Evolutionary conservation across 2,888 invertebrate genomes (phyloP).

Genomic region (Eupsilia transversa): DNA sequence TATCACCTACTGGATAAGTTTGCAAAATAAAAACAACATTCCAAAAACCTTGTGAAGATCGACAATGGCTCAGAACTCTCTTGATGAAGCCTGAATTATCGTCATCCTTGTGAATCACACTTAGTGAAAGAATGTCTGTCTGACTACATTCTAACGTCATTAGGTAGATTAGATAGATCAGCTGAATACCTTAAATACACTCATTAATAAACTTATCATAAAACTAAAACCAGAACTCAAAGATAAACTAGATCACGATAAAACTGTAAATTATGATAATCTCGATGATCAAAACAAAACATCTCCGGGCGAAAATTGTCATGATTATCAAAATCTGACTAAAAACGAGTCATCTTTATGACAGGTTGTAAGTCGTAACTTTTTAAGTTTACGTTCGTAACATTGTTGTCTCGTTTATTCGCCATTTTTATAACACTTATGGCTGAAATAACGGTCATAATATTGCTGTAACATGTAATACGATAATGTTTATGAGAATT

Average conservation of each 20-base stretch:
- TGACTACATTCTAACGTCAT: background rate
- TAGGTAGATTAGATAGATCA: background rate
- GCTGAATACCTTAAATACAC: background rate
- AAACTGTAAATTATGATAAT: constrained; percentile 45
- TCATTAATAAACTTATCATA: constrained; percentile 1
- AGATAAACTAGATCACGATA: constrained; percentile 19
- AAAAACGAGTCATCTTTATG: constrained; percentile 59
- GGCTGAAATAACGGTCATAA: constrained; percentile 38
- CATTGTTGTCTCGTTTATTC: constrained; percentile 68
- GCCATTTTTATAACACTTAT: constrained; percentile 56
- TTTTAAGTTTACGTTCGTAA: constrained; percentile 58
- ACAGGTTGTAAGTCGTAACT: constrained; percentile 56
- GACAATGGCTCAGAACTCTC: background rate
- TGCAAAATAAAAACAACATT: no score
- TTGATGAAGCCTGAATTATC: background rate
- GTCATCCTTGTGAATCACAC: no score
- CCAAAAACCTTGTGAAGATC: no score
- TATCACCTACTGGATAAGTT: no score
- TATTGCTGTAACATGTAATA: constrained; percentile 46
- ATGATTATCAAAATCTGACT: constrained; percentile 36
- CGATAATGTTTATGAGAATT: constrained; percentile 43
- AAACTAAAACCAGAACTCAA: constrained; percentile 13
- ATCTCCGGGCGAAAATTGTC: constrained; percentile 19
- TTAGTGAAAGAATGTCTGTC: background rate
- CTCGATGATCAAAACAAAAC: constrained; percentile 19